These are phyloP conservation scores for Myoxocephalus aenaeus DNA, from an alignment of 2,797 vertebrate species.

Conservation along the genomic window DNA sequence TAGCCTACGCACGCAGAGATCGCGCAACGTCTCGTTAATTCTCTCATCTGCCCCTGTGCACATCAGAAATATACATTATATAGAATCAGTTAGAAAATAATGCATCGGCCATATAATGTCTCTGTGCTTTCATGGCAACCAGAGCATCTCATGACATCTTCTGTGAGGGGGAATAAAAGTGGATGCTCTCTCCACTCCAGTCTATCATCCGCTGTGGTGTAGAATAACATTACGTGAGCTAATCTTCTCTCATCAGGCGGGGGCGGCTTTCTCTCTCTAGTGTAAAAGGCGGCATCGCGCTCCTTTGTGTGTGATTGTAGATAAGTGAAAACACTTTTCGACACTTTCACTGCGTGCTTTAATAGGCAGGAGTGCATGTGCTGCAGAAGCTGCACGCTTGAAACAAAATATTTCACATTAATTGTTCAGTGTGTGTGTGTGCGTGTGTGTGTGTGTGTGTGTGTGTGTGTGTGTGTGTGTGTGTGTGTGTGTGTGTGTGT, in stretches of 20 bases:
- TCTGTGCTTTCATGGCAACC: slow-evolving; percentile 46
- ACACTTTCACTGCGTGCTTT: slow-evolving; percentile 11
- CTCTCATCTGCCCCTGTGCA: not conserved
- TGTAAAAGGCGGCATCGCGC: slow-evolving; percentile 34
- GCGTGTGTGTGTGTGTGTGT: too few relatives aligned
- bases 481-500: slow-evolving; percentile 2
- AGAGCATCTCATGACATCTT: slow-evolving; percentile 31
- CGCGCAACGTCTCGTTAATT: slow-evolving; percentile 27
- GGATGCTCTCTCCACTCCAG: slow-evolving; percentile 25
- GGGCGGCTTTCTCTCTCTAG: slow-evolving; percentile 39
- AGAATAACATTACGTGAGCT: slow-evolving; percentile 44
- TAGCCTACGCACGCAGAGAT: slow-evolving; percentile 49
- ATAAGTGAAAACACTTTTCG: slow-evolving; percentile 7
- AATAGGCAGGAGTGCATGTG: slow-evolving; percentile 1
- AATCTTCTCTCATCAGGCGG: slow-evolving; percentile 27
- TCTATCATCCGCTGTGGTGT: slow-evolving; percentile 21
- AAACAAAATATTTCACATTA: slow-evolving; percentile 16
- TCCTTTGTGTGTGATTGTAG: slow-evolving; percentile 28
- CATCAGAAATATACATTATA: not conserved
- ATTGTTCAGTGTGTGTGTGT: not conserved
- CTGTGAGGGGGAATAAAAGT: slow-evolving; percentile 1
- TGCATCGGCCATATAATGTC: not conserved
- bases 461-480: not conserved
- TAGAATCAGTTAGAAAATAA: not conserved
- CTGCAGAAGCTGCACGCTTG: not conserved